Conservation (phyloP, 2,113 vertebrate genomes). For the Datnioides undecimradiatus region DNA sequence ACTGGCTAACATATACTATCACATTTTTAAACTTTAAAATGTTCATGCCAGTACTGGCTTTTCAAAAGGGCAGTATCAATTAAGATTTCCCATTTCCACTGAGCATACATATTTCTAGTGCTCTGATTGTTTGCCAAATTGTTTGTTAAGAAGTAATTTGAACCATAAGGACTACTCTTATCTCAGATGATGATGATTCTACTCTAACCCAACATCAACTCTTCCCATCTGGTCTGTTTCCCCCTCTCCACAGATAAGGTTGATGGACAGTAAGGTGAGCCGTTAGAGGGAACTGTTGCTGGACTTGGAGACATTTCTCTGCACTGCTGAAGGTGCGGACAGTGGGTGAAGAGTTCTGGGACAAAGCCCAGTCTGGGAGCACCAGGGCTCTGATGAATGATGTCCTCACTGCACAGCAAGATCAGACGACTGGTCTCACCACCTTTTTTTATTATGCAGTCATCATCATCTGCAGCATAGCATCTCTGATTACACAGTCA, state of each 20-base stretch:
- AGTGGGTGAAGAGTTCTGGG: constrained; percentile 87
- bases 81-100: background rate
- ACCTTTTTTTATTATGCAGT: constrained; percentile 33
- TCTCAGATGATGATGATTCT: too few relatives aligned
- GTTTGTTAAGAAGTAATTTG: too few relatives aligned
- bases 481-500: background rate
- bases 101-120: background rate
- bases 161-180: too few relatives aligned
- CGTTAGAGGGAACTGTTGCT: background rate
- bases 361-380: constrained; percentile 84
- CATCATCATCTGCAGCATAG: constrained; percentile 6
- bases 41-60: background rate
- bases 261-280: constrained; percentile 84
- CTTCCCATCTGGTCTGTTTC: accelerated
- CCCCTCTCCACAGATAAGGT: constrained; percentile 79
- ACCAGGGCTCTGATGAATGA: constrained; percentile 84
- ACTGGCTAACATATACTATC: background rate
- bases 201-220: background rate
- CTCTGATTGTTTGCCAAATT: too few relatives aligned
- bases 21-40: background rate
- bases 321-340: constrained; percentile 69
- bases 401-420: constrained; percentile 72
- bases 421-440: background rate
- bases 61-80: background rate
- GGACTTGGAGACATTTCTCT: constrained; percentile 30